A percentile compares a stretch with the other conserved stretches of the same genome.
phyloP scores from a whole-genome alignment of 2,888 invertebrate genomes.

The Tetragnatha montana region DNA sequence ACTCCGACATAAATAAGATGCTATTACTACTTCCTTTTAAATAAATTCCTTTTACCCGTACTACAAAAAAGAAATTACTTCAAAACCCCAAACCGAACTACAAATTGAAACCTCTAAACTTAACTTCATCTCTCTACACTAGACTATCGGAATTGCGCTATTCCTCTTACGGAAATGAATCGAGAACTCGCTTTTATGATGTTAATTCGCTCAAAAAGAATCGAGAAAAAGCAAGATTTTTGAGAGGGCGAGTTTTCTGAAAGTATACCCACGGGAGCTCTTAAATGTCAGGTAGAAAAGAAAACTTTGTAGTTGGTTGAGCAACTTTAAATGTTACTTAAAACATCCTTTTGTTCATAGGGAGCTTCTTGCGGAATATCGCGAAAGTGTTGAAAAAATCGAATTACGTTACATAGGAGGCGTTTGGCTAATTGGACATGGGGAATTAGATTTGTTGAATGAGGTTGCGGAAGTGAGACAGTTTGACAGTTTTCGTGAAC shows the following conservation, averaged over 20 bases:
- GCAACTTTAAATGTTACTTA: background rate
- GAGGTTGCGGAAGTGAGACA: background rate
- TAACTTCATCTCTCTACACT: too few species aligned
- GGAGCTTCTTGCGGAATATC: background rate
- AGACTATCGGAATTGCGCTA: background rate
- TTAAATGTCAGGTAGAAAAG: background rate
- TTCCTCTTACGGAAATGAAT: conserved; percentile 27
- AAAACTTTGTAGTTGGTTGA: background rate
- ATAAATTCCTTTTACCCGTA: too few species aligned
- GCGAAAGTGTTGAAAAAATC: background rate
- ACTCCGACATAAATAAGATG: too few species aligned
- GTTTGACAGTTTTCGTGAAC: background rate
- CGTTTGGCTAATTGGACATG: background rate
- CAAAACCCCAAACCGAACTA: too few species aligned
- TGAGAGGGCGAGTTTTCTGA: background rate
- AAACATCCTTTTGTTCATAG: background rate
- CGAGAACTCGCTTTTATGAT: conserved; percentile 7
- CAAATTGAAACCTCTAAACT: too few species aligned
- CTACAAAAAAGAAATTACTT: too few species aligned
- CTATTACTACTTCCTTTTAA: too few species aligned
- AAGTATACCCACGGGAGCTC: background rate
- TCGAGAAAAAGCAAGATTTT: background rate
- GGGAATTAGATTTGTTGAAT: background rate
- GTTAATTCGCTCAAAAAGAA: conserved; percentile 12
- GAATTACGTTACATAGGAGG: background rate